Base-by-base conservation (phyloP, 2,888 invertebrate genomes). In the Orthosia gracilis region DNA sequence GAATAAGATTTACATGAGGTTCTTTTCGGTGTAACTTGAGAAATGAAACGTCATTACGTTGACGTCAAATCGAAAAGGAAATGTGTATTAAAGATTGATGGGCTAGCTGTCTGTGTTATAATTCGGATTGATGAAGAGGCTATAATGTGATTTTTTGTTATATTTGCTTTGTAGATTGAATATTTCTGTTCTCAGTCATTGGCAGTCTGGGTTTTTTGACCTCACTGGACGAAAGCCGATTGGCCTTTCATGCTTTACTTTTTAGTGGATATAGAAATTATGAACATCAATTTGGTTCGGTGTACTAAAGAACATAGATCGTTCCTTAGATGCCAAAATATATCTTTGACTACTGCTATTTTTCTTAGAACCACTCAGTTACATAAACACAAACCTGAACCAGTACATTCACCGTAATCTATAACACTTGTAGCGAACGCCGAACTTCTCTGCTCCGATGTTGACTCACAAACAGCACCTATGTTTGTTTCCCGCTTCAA, bases 1-100 rank as follows among this genome's bases (percentile, higher is more conserved):
- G 80, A 88, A 86, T 85, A 83, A 85, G 82, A 85, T 87, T 87
- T 81, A 79, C 82, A 83, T 67, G 76, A 78, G 73, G 76, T 73
- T 82, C 85, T 71, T 80, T 81, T 76, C 65, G 65, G 54, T 76
- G 57, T 75, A 78, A 76, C 74, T 80, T 66, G 71, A 70, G 75
- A 83, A 82, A 82, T 75, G 82, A 82, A 82, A 86, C 78, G 73
- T 87, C 84, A 85, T 87, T 85, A 87, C 79, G 61, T 74, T 74
- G 73, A 75, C 76, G 79, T 86, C 76, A 76, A 77, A 80, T 87
- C 76, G 80, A 73, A 87, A 85, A 73, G 74, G 86, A 77, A 84
- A 80, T 78, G 61, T 78, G 71, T 73, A 76, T 85, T 75, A 76
- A 66, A 73, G 82, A 85, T 85, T 83, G 84, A 84, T 81, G 78